These are phyloP conservation scores for Rhagium mordax DNA, from an alignment of 2,888 invertebrate species.

Conservation along the genomic window DNA sequence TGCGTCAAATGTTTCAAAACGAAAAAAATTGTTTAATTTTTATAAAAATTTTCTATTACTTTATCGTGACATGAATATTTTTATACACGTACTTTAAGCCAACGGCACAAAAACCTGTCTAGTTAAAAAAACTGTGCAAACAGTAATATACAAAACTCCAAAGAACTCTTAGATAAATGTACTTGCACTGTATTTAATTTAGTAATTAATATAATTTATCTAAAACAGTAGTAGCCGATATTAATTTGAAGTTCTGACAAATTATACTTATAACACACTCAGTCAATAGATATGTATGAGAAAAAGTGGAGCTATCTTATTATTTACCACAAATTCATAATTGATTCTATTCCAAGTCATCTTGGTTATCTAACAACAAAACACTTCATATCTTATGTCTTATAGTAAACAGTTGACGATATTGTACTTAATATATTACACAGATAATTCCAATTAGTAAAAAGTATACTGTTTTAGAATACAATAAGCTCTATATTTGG, in stretches of 20 bases:
- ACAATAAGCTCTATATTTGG: conserved; percentile 40
- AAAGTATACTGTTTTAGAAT: conserved; percentile 33
- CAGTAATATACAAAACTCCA: no score
- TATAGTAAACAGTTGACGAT: neutral
- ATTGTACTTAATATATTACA: conserved; percentile 4
- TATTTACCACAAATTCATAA: conserved; percentile 13
- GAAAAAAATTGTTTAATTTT: no score
- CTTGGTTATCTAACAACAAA: conserved; percentile 8
- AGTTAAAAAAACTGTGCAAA: no score
- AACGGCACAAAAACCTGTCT: no score
- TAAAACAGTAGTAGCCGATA: no score
- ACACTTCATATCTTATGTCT: neutral
- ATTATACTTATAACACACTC: conserved; percentile 41
- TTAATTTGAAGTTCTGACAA: conserved; percentile 27
- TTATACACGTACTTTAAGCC: no score
- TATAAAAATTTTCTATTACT: no score
- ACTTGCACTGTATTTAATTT: no score
- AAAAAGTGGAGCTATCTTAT: conserved; percentile 33
- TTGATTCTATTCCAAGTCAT: conserved; percentile 8
- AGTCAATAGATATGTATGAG: conserved; percentile 49
- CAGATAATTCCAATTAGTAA: conserved; percentile 20
- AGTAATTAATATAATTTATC: no score
- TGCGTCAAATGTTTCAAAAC: no score
- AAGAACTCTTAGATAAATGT: no score
- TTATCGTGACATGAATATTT: no score